Base-by-base conservation (phyloP, 2,113 vertebrate species). In the Rhineura floridana region DNA sequence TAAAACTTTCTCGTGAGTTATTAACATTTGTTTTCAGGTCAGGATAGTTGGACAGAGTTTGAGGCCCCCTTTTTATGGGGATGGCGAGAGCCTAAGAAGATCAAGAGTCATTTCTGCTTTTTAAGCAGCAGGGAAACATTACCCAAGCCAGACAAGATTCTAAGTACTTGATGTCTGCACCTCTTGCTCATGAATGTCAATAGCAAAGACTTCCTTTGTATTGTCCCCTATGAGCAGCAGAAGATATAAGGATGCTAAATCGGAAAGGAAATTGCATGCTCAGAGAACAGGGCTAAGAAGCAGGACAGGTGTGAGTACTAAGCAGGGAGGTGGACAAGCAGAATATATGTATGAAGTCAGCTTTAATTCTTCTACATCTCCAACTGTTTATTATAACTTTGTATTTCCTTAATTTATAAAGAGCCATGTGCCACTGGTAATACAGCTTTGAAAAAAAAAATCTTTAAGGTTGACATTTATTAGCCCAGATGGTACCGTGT, bases 1-100 rank as follows among this genome's bases (percentile, higher is more conserved):
- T 93, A 94, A 95, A 90, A 84, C 89, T 96, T 93, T 94, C 42
- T 81, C 90, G 82, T 89, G 75, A 25, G 70, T 92, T 87, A 50
- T 39, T 93, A 92, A 94, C 52, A 63, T 87, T 91, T 89, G 39
- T 87, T 92, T 95, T 65, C 39, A 25, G 84, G 23, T 33, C 62
- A 2, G 42, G 86, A 86, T 89, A 92, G 6, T 76, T 89, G n/a
- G 62, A 50, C 72, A 44, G 75, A 59, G 42, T 89, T 84, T 59
- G 76, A 81, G 17, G 55, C 13, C 0, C 79, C 28, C 36, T 1
- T 87, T 84, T 88, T 17, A 2, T 48, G 82, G 55, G 44, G 55
- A n/a, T 65, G 78, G 62, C 52, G n/a, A 52, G 30, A 8, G 30
- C 1, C 2, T 44, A 63, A 84, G 39, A n/a, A 89, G 11, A 62